A percentile compares a stretch with the other conserved stretches of the same genome.
These are phyloP conservation scores for Urechis unicinctus DNA, from an alignment of 2,888 invertebrate species.

Conservation along the genomic window DNA sequence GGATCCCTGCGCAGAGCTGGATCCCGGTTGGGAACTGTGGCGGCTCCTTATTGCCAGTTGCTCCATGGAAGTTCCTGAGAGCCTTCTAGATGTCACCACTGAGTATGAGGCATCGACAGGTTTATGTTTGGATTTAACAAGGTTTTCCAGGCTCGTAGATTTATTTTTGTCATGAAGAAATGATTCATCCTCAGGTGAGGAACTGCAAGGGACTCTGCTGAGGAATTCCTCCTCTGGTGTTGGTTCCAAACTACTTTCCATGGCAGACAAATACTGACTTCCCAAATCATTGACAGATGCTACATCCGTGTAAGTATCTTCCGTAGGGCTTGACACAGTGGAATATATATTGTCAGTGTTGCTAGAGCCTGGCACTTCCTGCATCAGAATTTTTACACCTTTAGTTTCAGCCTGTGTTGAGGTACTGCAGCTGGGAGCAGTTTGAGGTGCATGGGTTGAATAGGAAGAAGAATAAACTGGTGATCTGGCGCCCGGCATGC, in stretches of 20 bases:
- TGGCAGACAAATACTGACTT: conserved; percentile 17
- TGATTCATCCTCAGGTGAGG: background rate
- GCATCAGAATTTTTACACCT: no score
- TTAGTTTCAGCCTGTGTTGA: no score
- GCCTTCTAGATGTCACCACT: conserved; percentile 12
- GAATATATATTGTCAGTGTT: no score
- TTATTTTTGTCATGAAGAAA: background rate
- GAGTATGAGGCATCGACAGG: conserved; percentile 12
- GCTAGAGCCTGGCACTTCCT: no score
- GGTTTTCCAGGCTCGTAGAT: conserved; percentile 11
- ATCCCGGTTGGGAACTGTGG: no score
- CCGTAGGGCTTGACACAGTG: conserved; percentile 11
- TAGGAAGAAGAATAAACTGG: background rate
- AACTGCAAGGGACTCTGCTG: conserved; percentile 2
- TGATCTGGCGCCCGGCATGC: background rate
- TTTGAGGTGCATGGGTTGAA: background rate
- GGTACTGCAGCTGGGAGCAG: conserved; percentile 8
- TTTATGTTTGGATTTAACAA: conserved; percentile 8
- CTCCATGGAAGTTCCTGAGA: no score
- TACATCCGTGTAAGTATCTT: conserved; percentile 16
- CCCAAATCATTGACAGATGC: conserved; percentile 9
- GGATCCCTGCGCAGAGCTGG: no score
- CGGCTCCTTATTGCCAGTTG: no score
- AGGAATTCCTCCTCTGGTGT: conserved; percentile 2
- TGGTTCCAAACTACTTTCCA: conserved; percentile 5